A percentile compares a stretch with the other conserved stretches of the same genome.
These are phyloP conservation scores for Salticus scenicus DNA, from an alignment of 2,888 invertebrate species.

Conservation along the genomic window DNA sequence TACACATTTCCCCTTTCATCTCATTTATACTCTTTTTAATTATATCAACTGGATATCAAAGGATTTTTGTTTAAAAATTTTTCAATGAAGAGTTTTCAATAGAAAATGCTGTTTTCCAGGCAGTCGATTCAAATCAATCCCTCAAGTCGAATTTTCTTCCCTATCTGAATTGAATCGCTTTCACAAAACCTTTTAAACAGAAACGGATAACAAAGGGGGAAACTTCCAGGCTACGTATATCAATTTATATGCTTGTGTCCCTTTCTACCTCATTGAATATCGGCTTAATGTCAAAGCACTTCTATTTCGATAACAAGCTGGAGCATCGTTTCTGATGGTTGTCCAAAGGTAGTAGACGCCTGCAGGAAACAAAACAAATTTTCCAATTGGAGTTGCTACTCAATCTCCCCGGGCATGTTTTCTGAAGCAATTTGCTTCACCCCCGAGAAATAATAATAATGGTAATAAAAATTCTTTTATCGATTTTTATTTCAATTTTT, in stretches of 20 bases:
- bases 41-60: too few relatives aligned
- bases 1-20: too few relatives aligned
- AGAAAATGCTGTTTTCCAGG: too few relatives aligned
- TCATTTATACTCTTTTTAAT: too few relatives aligned
- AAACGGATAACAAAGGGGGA: neutral
- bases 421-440: constrained; percentile 60
- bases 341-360: neutral
- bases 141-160: too few relatives aligned
- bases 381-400: constrained; percentile 64
- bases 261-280: constrained; percentile 59
- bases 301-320: constrained; percentile 48
- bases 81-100: too few relatives aligned
- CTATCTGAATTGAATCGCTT: neutral
- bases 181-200: neutral
- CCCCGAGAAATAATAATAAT: neutral
- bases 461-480: neutral
- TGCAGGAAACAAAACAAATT: constrained; percentile 8
- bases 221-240: constrained; percentile 11
- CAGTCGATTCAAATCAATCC: too few relatives aligned
- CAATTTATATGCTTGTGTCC: constrained; percentile 48
- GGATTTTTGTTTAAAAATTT: too few relatives aligned
- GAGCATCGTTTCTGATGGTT: neutral
- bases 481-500: constrained; percentile 63
- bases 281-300: constrained; percentile 45
- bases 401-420: constrained; percentile 65